A percentile compares a stretch with the other conserved stretches of the same genome.
These are phyloP conservation scores for Aphrophora alni DNA, from an alignment of 2,888 invertebrate genomes.

Conservation along the genomic window DNA sequence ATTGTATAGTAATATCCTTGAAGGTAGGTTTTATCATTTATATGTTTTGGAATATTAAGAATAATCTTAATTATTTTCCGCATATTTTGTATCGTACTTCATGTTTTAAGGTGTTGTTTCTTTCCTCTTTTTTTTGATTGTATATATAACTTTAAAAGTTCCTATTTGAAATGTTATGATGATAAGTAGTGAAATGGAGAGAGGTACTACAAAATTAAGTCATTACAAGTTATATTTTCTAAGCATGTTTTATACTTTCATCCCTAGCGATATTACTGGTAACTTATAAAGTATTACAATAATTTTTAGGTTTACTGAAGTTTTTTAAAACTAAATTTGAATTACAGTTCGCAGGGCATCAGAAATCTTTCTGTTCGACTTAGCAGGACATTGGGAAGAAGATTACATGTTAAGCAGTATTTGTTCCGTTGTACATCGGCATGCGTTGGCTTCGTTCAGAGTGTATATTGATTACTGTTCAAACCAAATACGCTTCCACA, in stretches of 20 bases:
- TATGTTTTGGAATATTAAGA: no score
- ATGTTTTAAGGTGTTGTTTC: not conserved
- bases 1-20: constrained; percentile 33
- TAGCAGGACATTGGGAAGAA: constrained; percentile 39
- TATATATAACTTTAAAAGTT: no score
- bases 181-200: no score
- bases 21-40: constrained; percentile 23
- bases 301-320: no score
- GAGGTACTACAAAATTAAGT: no score
- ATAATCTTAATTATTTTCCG: not conserved
- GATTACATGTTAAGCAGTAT: constrained; percentile 37
- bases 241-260: no score
- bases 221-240: no score
- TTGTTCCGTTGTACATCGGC: constrained; percentile 31
- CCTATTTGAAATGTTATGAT: no score
- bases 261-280: no score
- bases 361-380: constrained; percentile 39
- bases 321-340: not conserved
- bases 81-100: not conserved
- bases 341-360: constrained; percentile 38
- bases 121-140: not conserved
- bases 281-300: no score
- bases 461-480: constrained; percentile 39
- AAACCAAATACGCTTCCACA: constrained; percentile 39
- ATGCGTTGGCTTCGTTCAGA: constrained; percentile 27